phyloP scores from a whole-genome alignment of 1,140 invertebrate genomes.

The Platorchestia sp. region DNA sequence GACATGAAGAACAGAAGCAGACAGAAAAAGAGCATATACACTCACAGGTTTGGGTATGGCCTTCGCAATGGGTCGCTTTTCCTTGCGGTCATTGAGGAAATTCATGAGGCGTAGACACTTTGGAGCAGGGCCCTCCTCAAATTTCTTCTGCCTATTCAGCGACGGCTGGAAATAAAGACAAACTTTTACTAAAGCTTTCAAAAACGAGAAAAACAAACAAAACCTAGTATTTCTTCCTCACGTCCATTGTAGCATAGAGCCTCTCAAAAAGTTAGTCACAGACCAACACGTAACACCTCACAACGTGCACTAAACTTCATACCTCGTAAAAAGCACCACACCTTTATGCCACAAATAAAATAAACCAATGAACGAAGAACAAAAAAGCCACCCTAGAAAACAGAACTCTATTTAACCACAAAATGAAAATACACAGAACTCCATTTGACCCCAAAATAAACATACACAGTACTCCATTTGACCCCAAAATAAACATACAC shows the following conservation, averaged over 20 bases:
- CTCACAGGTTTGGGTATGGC: constrained; percentile 61
- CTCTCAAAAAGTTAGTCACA: too few species aligned
- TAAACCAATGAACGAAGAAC: too few species aligned
- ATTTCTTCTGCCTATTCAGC: constrained; percentile 85
- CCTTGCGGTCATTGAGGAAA: constrained; percentile 73
- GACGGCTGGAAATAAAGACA: constrained; percentile 75
- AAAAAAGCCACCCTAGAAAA: too few species aligned
- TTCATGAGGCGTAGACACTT: constrained; percentile 82
- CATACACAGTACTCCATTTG: too few species aligned
- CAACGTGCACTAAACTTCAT: too few species aligned
- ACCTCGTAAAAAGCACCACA: too few species aligned
- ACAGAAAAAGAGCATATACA: neutral
- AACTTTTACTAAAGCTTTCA: neutral
- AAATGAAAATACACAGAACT: too few species aligned
- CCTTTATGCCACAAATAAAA: too few species aligned
- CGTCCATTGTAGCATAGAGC: neutral
- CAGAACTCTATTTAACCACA: too few species aligned
- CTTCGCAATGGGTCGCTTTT: constrained; percentile 66
- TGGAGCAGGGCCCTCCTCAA: constrained; percentile 85
- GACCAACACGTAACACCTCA: too few species aligned
- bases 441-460: too few species aligned
- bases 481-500: too few species aligned
- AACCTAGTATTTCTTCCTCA: neutral
- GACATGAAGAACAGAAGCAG: neutral
- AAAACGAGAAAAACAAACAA: neutral